These are phyloP conservation scores for Atethmia centrago DNA, from an alignment of 2,888 invertebrate species.

Conservation along the genomic window DNA sequence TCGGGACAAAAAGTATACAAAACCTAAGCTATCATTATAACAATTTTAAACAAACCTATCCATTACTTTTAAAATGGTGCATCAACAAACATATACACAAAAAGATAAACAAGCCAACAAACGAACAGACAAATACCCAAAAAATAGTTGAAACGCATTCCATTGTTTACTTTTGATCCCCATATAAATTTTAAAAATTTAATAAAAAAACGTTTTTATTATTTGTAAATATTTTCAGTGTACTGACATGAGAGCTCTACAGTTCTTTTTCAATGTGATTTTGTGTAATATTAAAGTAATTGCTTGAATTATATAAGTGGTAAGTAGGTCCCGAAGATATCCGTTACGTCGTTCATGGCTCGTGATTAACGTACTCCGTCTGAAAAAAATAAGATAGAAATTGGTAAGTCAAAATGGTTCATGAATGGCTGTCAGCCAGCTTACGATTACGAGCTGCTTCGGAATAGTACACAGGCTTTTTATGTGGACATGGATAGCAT, in stretches of 20 bases:
- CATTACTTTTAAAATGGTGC: slow-evolving; percentile 50
- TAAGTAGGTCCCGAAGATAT: neutral
- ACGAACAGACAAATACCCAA: slow-evolving; percentile 47
- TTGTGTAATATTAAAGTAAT: slow-evolving; percentile 1
- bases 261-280: neutral
- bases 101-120: slow-evolving; percentile 27
- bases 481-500: neutral
- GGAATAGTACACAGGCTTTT: neutral
- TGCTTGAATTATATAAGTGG: slow-evolving; percentile 14
- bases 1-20: neutral
- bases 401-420: neutral
- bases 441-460: neutral
- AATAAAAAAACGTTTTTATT: too few relatives aligned
- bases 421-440: neutral
- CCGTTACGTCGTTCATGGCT: slow-evolving; percentile 35
- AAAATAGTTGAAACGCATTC: slow-evolving; percentile 44
- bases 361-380: slow-evolving; percentile 62
- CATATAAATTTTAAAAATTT: neutral
- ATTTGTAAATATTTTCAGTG: neutral
- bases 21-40: neutral
- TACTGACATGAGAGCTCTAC: neutral
- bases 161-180: slow-evolving; percentile 4
- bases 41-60: slow-evolving; percentile 19
- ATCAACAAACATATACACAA: slow-evolving; percentile 44
- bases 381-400: slow-evolving; percentile 58